Conservation (phyloP, 2,888 invertebrate species). For the Agapostemon virescens region DNA sequence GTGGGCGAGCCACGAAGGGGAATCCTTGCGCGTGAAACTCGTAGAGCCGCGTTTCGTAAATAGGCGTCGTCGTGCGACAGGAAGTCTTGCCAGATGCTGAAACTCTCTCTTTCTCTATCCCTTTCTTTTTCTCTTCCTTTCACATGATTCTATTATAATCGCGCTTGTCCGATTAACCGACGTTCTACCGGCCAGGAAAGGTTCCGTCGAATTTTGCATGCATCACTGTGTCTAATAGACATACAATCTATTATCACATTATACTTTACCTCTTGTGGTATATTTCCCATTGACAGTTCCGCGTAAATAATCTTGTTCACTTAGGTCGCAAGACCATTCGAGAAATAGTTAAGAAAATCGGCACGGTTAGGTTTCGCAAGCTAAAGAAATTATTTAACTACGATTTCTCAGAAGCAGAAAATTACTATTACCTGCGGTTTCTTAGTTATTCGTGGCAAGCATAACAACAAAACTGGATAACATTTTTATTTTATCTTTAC, state of each 20-base stretch:
- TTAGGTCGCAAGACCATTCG: no score
- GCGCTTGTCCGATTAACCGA: conserved; percentile 22
- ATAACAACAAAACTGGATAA: no score
- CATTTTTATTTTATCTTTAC: no score
- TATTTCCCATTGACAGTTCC: background rate
- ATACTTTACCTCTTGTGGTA: background rate
- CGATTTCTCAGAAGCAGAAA: no score
- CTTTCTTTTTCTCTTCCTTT: conserved; percentile 21
- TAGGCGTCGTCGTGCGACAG: conserved; percentile 60
- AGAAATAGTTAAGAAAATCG: no score
- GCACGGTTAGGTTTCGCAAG: no score
- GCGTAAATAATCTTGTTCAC: background rate
- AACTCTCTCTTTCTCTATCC: conserved; percentile 37
- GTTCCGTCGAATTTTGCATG: conserved; percentile 12
- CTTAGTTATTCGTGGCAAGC: no score
- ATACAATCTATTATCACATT: background rate
- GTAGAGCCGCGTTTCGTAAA: conserved; percentile 58
- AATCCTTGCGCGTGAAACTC: conserved; percentile 56
- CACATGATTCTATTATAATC: conserved; percentile 50
- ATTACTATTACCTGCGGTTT: no score
- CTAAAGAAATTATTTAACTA: no score
- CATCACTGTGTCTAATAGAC: background rate
- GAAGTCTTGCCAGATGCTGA: conserved; percentile 68
- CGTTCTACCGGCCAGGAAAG: background rate
- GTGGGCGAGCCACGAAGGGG: conserved; percentile 50